Base-by-base conservation (phyloP, 2,888 invertebrate genomes). In the Drosophila melanosoma region DNA sequence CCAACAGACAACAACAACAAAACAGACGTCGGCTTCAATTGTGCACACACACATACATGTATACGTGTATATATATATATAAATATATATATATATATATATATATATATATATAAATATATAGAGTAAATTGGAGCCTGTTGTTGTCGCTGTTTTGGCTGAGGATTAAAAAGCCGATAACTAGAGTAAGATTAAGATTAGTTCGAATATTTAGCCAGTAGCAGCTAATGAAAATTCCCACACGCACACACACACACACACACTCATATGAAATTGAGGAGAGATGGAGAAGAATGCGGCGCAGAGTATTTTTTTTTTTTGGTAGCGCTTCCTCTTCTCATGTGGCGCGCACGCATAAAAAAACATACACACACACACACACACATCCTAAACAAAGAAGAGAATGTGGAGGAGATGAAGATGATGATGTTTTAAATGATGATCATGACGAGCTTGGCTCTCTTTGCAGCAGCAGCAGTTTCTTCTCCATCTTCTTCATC, bases 331-430 rank as follows among this genome's bases (percentile, higher is more conserved):
- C 75, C 71, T 75, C 68, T 77, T 82, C 67, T 76, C 68, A 59
- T 81, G 76, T 77, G 74, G 78, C 74, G 70, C 69, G 68, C 78
- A 71, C 80, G 59, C 70, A 73, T 63, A 60, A 70, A 81, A 57
- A 57, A 10, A 57, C 29, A 57, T 15, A 53, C n/a, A 52, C 20
- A 40, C 78, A 78, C 68, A n/a, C 2, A 68, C 76, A 64, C 79
- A 74, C 74, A 71, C 76, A 81, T 77, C 72, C 76, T 72, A 78
- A 76, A 65, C 79, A 71, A 68, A 79, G 79, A 74, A 78, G 71
- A 70, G 75, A 64, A 78, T 79, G 62, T 65, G 71, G 35, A 78
- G 68, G 62, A 71, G 65, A 70, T 63, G 56, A 38, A 54, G 73
- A 65, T 65, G 35, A 53, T 51, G 62, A 62, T 58, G 42, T 26